Evolutionary conservation across 2,797 vertebrate genomes (phyloP), one percentile per base, ranked within the genome.

Genomic region (Dicrostonyx torquatus): DNA sequence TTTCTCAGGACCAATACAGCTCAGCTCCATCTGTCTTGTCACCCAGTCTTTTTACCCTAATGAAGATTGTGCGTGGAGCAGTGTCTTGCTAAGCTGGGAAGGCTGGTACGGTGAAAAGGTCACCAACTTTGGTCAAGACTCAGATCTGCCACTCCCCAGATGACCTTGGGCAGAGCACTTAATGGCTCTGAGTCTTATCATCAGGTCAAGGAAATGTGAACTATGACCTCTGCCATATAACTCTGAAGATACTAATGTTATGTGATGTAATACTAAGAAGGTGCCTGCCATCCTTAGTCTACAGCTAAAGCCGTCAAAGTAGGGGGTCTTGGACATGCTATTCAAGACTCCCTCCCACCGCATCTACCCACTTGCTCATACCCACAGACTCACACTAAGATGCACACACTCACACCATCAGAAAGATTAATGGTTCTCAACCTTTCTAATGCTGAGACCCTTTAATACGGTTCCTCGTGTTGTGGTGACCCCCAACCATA

Each of bases 191-290:
- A 53, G 34, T 5, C 48, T 58, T 75, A 48, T 60, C 43, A 72
- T n/a, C 6, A 11, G 43, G 20, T 62, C 60, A 34, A 8, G 50
- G 24, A 31, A 78, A 60, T 4, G 6, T 31, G 20, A 26, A 22
- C 12, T 26, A 4, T 17, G 6, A 0, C 2, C 4, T 31, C 55
- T 15, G 5, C 37, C 62, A 0, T 1, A 0, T 0, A 15, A 37
- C 15, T 43, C 0, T 20, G 53, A 31, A 8, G 4, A 29, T 20
- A 5, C 1, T 18, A 2, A 85, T 24, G 31, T 48, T 3, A 86
- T 12, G 8, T 40, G 18, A 55, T 18, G 9, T 11, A 45, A 26
- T 68, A 31, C 29, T 17, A 55, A 92, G 66, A 84, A 34, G 31
- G 22, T 1, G 10, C 0, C 3, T 1, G 12, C 29, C 43, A 17